Evolutionary conservation across 1,140 invertebrate genomes (phyloP), one percentile per base, ranked within the genome.

Genomic region (Triops cancriformis): DNA sequence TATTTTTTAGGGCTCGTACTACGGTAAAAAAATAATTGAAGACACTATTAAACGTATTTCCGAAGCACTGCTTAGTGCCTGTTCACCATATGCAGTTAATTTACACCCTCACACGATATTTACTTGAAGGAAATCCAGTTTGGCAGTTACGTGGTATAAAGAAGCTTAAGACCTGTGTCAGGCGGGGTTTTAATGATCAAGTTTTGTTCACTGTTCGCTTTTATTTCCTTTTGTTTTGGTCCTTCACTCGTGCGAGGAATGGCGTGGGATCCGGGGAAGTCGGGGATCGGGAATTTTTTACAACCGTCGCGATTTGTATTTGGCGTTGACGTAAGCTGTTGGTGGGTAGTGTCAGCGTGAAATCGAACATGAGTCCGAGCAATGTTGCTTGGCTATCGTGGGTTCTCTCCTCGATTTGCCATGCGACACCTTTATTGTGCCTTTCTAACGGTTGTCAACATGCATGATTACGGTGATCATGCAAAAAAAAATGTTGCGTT

Each of bases 401-500:
- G 18, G 51, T 23, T 64, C 23, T 64, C 18, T 64, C 3, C 23
- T 64, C 18, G 51, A 5, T 23, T 64, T 64, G 51, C 10, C 51
- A 9, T 64, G 51, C 18, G 51, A 23, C 51, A 64, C 51, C 51
- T 64, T 64, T 64, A 64, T 64, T 23, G 51, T 64, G 14, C 18
- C 51, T 64, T 64, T 64, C 51, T 64, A 64, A 64, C 51, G 51
- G 51, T 64, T 64, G 51, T 64, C 51, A 64, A 64, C 51, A 64
- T 64, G 10, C 51, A 64, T 64, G 14, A 64, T 64, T 64, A 64
- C 51, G 18, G 18, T 64, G 51, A 64, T 64, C 18, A 64, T 64
- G 51, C 51, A 64, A 64, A 64, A 64, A 64, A 64, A 64, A 64
- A 37, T 37, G 51, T 18, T 64, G 51, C 51, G 10, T 64, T 12